These are phyloP conservation scores for Dicyrtomina minuta DNA, from an alignment of 2,888 invertebrate species.

Conservation along the genomic window DNA sequence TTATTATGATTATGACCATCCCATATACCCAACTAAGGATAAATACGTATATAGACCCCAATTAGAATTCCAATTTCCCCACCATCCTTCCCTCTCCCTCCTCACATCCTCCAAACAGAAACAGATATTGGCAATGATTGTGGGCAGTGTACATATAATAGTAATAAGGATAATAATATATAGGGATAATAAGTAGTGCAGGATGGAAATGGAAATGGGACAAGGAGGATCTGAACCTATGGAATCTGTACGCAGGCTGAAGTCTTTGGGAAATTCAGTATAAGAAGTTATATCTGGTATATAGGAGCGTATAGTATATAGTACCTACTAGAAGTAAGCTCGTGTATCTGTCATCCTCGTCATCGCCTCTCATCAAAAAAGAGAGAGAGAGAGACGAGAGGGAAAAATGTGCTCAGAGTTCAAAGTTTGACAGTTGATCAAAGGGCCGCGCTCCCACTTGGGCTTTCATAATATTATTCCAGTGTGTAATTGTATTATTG, in stretches of 20 bases:
- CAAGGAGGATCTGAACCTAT: background rate
- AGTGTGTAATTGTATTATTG: constrained; percentile 19
- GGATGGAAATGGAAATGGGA: background rate
- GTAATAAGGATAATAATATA: background rate
- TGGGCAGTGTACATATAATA: background rate
- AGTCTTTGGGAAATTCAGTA: too few species aligned
- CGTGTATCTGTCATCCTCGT: too few species aligned
- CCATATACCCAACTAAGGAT: too few species aligned
- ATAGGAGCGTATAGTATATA: too few species aligned
- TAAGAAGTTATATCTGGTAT: too few species aligned
- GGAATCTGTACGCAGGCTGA: too few species aligned
- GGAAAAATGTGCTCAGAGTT: background rate
- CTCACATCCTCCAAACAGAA: background rate
- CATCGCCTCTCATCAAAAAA: too few species aligned
- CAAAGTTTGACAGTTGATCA: constrained; percentile 10
- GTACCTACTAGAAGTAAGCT: too few species aligned
- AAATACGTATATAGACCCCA: too few species aligned
- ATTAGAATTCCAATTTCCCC: too few species aligned
- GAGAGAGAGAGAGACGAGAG: background rate
- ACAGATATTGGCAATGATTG: background rate
- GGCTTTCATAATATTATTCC: constrained; percentile 23
- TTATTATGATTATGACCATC: too few species aligned
- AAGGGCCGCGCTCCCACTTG: constrained; percentile 19
- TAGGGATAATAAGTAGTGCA: constrained; percentile 3
- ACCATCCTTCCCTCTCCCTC: background rate